Conservation (phyloP, 2,797 vertebrate species). For the Sebastes trivittatus region DNA sequence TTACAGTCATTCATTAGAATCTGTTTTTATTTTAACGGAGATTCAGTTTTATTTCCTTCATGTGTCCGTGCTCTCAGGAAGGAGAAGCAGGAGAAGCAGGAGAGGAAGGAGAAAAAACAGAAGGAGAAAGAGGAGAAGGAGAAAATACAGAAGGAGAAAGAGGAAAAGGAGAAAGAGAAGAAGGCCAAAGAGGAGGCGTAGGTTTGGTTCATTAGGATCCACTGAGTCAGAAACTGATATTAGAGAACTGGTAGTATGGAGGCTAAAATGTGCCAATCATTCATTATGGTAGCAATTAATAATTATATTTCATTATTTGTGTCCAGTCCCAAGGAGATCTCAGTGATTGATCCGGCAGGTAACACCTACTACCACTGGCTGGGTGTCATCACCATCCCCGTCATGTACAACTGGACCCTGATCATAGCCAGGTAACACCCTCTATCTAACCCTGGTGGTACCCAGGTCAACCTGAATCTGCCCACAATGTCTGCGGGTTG, state of each 20-base stretch:
- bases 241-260: not conserved
- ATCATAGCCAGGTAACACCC: constrained; percentile 91
- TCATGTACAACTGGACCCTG: constrained; percentile 98
- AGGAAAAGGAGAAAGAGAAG: constrained; percentile 61
- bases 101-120: too few species aligned
- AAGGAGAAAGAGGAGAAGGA: constrained; percentile 64
- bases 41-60: too few species aligned
- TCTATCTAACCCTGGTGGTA: not conserved
- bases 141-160: constrained; percentile 60
- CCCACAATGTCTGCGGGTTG: too few species aligned
- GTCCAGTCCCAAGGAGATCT: constrained; percentile 86
- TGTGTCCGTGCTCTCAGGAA: constrained; percentile 32
- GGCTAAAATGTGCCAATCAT: too few species aligned
- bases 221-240: not conserved
- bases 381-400: constrained; percentile 90
- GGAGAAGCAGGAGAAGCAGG: constrained; percentile 76
- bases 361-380: constrained; percentile 95
- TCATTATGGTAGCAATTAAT: not conserved
- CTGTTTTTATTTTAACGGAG: not conserved
- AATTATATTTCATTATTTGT: not conserved
- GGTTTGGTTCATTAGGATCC: constrained; percentile 20
- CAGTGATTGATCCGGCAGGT: constrained; percentile 89
- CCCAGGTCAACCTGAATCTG: not conserved
- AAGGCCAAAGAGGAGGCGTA: constrained; percentile 62
- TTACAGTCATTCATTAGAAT: not conserved